phyloP scores from a whole-genome alignment of 2,797 vertebrate species.

The Triplophysa yarkandensis region DNA sequence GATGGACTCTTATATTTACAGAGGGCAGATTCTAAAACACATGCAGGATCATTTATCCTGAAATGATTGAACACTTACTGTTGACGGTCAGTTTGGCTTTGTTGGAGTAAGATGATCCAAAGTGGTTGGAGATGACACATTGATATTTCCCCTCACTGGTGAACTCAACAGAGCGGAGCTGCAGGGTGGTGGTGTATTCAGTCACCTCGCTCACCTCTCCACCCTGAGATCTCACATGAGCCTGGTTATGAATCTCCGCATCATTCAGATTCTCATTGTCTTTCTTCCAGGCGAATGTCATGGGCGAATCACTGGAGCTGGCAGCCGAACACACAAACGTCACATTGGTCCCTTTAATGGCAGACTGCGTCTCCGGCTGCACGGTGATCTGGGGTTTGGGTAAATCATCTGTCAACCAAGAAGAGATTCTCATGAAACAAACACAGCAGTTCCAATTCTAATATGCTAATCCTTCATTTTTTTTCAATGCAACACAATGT shows the following conservation, averaged over 20 bases:
- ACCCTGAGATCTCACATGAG: constrained; percentile 84
- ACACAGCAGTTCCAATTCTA: not conserved
- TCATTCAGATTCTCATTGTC: constrained; percentile 91
- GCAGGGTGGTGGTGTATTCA: constrained; percentile 92
- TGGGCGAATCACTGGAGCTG: constrained; percentile 96
- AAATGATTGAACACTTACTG: constrained; percentile 77
- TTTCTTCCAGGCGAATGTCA: constrained; percentile 99
- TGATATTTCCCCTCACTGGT: constrained; percentile 93
- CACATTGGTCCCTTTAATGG: constrained; percentile 90
- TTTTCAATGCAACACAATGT: no score
- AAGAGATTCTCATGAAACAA: not conserved
- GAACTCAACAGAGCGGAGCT: constrained; percentile 86
- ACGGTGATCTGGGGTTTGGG: constrained; percentile 97
- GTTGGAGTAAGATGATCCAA: constrained; percentile 93
- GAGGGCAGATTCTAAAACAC: constrained; percentile 65
- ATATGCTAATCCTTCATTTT: no score
- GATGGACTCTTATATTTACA: not conserved
- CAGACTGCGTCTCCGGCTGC: constrained; percentile 94
- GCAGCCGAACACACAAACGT: constrained; percentile 94
- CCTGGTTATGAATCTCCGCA: constrained; percentile 92
- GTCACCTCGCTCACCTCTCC: constrained; percentile 81
- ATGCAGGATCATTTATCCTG: not conserved
- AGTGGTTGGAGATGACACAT: constrained; percentile 98
- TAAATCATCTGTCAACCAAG: constrained; percentile 85
- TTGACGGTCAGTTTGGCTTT: constrained; percentile 97